Conservation (phyloP, 2,888 invertebrate species). For the Brenthis hecate region DNA sequence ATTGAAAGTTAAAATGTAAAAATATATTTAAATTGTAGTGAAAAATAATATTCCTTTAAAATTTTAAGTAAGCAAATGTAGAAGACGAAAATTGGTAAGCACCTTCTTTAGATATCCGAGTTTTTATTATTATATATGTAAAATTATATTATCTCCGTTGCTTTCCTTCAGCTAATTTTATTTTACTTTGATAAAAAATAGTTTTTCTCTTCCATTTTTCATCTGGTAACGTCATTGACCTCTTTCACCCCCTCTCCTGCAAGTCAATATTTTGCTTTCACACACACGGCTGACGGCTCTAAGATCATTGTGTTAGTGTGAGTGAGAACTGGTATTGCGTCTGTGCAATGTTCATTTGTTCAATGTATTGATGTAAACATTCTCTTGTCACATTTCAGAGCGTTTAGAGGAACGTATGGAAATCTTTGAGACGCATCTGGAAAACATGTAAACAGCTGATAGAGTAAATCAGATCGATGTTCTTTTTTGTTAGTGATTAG, state of each 20-base stretch:
- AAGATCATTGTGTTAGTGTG: constrained; percentile 50
- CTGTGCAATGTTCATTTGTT: constrained; percentile 69
- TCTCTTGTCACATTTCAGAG: constrained; percentile 74
- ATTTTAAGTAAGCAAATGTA: neutral
- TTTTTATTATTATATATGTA: too few relatives aligned
- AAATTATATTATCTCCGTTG: too few relatives aligned
- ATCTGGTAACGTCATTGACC: constrained; percentile 68
- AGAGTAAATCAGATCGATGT: constrained; percentile 31
- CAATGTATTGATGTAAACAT: constrained; percentile 77
- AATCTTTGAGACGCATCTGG: constrained; percentile 55
- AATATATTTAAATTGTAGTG: constrained; percentile 11
- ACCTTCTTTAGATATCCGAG: too few relatives aligned
- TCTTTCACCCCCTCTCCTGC: constrained; percentile 50
- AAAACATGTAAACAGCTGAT: constrained; percentile 72
- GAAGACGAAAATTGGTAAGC: neutral
- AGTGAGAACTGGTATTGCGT: constrained; percentile 54
- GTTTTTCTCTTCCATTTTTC: constrained; percentile 12
- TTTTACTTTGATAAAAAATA: too few relatives aligned
- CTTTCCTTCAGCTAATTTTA: too few relatives aligned
- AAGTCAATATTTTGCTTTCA: constrained; percentile 36
- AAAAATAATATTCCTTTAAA: constrained; percentile 9
- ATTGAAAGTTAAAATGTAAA: constrained; percentile 22
- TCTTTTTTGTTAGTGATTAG: constrained; percentile 36
- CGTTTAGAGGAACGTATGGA: constrained; percentile 65
- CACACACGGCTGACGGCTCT: constrained; percentile 12